Conservation (phyloP, 2,797 vertebrate genomes). For the Prunella strophiata region DNA sequence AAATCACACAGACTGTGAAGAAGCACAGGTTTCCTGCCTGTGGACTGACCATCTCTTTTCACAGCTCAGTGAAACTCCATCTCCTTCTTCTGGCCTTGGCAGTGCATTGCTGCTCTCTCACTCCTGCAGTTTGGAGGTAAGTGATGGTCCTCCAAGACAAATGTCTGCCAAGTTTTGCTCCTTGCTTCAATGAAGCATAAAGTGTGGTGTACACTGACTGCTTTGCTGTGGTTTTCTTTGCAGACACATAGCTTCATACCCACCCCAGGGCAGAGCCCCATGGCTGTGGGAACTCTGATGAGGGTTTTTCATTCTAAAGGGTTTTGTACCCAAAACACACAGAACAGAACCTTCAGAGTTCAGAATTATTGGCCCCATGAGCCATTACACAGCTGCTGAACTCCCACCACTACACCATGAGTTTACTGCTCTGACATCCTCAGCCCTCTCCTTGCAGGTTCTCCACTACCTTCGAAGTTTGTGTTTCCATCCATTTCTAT, state of each 20-base stretch:
- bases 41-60: not conserved
- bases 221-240: not conserved
- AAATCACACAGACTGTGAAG: not conserved
- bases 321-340: not conserved
- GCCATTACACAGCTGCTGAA: not conserved
- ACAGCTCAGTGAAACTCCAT: constrained; percentile 1
- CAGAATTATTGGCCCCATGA: not conserved
- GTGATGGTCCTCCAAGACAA: not conserved
- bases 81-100: constrained; percentile 14
- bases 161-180: not conserved
- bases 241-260: not conserved
- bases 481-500: not conserved
- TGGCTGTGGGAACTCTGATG: not conserved
- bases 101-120: not conserved
- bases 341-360: not conserved
- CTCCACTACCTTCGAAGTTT: not conserved
- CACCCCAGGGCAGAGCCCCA: not conserved
- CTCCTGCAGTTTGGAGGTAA: not conserved
- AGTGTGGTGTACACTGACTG: not conserved
- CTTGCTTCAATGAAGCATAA: not conserved
- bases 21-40: not conserved
- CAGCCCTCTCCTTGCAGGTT: not conserved
- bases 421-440: not conserved
- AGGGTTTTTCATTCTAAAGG: not conserved
- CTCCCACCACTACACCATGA: not conserved